Conservation (phyloP, 2,113 vertebrate species). For the Cichladusa arquata region DNA sequence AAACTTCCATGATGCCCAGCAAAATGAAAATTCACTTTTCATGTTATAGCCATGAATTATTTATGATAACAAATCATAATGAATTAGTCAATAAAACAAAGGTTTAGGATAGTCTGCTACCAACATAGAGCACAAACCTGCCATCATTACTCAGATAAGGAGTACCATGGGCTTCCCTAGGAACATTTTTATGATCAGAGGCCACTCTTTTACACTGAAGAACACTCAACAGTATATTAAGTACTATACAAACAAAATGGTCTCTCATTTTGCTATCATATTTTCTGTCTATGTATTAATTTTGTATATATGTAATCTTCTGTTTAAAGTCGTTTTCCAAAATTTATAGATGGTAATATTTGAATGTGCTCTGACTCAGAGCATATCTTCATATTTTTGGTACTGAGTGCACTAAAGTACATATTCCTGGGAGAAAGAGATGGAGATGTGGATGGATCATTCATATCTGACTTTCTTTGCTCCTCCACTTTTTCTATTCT, state of each 20-base stretch:
- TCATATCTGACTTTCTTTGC: background rate
- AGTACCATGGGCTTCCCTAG: background rate
- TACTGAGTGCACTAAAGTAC: background rate
- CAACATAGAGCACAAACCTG: background rate
- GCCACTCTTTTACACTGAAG: background rate
- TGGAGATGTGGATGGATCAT: background rate
- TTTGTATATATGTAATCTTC: background rate
- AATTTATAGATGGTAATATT: background rate
- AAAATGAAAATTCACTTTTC: background rate
- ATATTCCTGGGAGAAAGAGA: background rate
- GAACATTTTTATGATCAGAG: background rate
- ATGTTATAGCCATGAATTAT: background rate
- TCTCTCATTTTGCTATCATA: background rate
- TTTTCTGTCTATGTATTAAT: background rate
- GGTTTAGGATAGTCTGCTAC: background rate
- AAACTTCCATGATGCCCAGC: background rate
- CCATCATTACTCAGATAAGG: background rate
- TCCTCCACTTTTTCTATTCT: background rate
- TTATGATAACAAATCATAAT: background rate
- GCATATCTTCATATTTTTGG: background rate
- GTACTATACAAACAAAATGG: background rate
- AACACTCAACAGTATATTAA: background rate
- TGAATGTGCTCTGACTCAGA: background rate
- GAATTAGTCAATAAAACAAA: background rate
- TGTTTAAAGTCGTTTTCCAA: background rate